Evolutionary conservation across 1,140 invertebrate species (phyloP).

Genomic region (Bombus confusus): DNA sequence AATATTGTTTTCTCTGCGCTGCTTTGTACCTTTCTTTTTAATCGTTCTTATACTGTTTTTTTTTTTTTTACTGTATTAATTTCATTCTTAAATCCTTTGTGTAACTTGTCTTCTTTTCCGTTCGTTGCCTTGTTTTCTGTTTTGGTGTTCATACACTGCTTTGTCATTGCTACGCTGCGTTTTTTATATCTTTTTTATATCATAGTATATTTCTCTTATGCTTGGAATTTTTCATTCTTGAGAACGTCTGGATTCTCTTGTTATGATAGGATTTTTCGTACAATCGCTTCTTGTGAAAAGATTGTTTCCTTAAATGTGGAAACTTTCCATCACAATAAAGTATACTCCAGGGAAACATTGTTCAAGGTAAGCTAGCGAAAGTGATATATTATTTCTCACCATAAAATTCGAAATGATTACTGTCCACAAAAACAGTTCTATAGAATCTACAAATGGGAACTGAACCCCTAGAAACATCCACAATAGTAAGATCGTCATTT

Average conservation of each 20-base stretch:
- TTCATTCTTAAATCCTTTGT: too few relatives aligned
- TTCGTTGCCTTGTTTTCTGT: neutral
- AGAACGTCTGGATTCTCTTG: too few relatives aligned
- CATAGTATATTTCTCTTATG: neutral
- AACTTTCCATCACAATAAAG: neutral
- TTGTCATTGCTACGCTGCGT: neutral
- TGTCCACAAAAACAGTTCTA: neutral
- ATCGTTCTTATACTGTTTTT: too few relatives aligned
- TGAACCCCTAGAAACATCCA: neutral
- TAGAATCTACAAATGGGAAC: neutral
- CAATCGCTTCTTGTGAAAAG: neutral
- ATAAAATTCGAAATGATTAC: neutral
- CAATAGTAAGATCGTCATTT: neutral
- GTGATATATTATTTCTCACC: neutral
- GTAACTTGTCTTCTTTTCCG: neutral
- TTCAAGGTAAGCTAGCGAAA: neutral
- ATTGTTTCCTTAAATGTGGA: neutral
- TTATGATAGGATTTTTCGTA: neutral
- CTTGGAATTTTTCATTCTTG: neutral
- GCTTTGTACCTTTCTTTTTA: too few relatives aligned
- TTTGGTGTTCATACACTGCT: rapidly evolving
- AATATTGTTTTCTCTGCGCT: too few relatives aligned
- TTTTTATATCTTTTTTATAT: neutral
- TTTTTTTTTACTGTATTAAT: too few relatives aligned
- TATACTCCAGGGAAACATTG: neutral